These are phyloP conservation scores for Eurois occulta DNA, from an alignment of 2,888 invertebrate species.

Conservation along the genomic window DNA sequence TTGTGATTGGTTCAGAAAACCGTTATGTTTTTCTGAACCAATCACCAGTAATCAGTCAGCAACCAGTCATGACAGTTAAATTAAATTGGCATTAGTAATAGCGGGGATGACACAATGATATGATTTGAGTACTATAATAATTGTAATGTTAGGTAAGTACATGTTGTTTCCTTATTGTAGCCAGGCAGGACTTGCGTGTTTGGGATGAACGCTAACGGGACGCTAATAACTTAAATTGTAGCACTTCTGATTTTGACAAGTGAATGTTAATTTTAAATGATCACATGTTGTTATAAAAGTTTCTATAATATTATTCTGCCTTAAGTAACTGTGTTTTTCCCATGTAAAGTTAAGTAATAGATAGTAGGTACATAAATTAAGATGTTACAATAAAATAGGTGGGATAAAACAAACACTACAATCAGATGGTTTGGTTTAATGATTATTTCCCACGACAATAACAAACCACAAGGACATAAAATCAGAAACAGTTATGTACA, in stretches of 20 bases:
- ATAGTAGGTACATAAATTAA: neutral
- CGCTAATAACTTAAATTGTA: neutral
- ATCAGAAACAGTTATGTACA: neutral
- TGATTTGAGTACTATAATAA: neutral
- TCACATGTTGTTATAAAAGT: neutral
- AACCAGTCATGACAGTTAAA: neutral
- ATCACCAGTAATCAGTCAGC: too few species aligned
- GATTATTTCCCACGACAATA: neutral
- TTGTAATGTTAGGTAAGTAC: neutral
- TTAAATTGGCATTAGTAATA: neutral
- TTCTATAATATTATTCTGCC: neutral
- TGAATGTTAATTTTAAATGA: constrained; percentile 15
- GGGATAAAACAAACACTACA: neutral
- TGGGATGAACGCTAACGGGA: neutral
- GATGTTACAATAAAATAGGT: neutral
- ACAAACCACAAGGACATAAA: neutral
- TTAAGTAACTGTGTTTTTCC: neutral
- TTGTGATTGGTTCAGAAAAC: neutral
- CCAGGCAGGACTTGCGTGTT: neutral
- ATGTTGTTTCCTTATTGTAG: neutral
- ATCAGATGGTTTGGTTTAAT: neutral
- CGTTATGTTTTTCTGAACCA: too few species aligned
- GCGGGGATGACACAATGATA: neutral
- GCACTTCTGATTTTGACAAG: neutral
- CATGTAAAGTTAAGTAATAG: neutral